A percentile compares a stretch with the other conserved stretches of the same genome.
phyloP scores from a whole-genome alignment of 2,113 vertebrate genomes.

The Ciconia stormi region DNA sequence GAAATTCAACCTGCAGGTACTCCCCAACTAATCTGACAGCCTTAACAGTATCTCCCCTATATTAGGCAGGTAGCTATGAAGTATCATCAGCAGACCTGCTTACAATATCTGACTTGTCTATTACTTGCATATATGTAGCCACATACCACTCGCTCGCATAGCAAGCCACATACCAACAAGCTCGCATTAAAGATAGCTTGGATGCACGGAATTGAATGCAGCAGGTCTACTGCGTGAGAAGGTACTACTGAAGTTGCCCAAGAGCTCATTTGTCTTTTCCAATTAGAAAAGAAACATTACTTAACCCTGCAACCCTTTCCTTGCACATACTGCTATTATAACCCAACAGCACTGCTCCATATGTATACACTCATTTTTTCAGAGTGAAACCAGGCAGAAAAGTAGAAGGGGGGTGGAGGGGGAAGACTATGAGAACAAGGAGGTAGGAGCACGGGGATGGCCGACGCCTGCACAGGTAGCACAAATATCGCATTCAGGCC shows the following conservation, averaged over 20 bases:
- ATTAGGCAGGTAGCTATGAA: background rate
- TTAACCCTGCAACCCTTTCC: background rate
- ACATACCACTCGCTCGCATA: background rate
- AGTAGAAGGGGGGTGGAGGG: fast-evolving
- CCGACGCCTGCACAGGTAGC: background rate
- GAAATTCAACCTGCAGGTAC: background rate
- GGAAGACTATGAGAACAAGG: background rate
- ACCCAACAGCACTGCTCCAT: background rate
- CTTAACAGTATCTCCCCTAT: background rate
- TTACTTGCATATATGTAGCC: fast-evolving
- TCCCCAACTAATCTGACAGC: background rate
- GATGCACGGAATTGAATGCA: background rate
- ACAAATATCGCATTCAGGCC: background rate
- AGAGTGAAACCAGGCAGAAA: background rate
- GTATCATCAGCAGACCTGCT: background rate
- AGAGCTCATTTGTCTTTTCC: background rate
- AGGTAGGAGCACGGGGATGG: background rate
- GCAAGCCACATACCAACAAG: background rate
- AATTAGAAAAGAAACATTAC: background rate
- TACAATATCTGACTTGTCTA: background rate
- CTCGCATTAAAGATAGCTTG: background rate
- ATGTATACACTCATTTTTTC: background rate
- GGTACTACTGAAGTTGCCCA: background rate
- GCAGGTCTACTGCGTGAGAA: background rate
- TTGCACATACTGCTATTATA: background rate